Percentiles rank a stretch among this genome's conserved stretches.
These are phyloP conservation scores for Thelaira solivaga DNA, from an alignment of 2,888 invertebrate genomes.

Conservation along the genomic window DNA sequence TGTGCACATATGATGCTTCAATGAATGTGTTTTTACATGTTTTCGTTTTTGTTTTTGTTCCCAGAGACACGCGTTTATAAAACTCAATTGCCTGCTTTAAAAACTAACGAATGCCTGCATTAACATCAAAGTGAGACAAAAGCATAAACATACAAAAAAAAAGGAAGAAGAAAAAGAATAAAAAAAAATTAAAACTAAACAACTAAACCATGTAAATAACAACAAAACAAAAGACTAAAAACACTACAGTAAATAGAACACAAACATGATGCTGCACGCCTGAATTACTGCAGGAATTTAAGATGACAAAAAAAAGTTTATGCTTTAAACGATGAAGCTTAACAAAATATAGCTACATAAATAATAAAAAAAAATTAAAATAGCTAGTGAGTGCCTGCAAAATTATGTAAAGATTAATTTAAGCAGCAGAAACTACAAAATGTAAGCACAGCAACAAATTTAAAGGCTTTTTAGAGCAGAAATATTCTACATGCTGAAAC, in stretches of 20 bases:
- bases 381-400: background rate
- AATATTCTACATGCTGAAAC: no score
- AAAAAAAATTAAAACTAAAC: no score
- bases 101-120: slow-evolving; percentile 33
- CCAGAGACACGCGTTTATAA: slow-evolving; percentile 2
- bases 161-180: background rate
- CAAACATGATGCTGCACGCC: slow-evolving; percentile 25
- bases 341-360: background rate
- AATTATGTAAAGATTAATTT: background rate
- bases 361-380: background rate
- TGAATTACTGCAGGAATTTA: slow-evolving; percentile 22
- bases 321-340: background rate
- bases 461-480: no score
- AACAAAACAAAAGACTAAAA: slow-evolving; percentile 1
- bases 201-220: no score
- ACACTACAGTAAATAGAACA: slow-evolving; percentile 31
- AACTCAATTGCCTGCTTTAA: slow-evolving; percentile 50
- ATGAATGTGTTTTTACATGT: background rate
- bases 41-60: no score
- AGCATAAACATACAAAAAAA: background rate
- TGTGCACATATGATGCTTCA: background rate
- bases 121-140: slow-evolving; percentile 25
- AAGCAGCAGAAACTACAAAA: no score
- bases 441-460: no score
- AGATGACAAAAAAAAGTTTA: background rate